A percentile compares a stretch with the other conserved stretches of the same genome.
These are phyloP conservation scores for Notoglanidium macrostoma DNA, from an alignment of 2,797 vertebrate species.

Conservation along the genomic window DNA sequence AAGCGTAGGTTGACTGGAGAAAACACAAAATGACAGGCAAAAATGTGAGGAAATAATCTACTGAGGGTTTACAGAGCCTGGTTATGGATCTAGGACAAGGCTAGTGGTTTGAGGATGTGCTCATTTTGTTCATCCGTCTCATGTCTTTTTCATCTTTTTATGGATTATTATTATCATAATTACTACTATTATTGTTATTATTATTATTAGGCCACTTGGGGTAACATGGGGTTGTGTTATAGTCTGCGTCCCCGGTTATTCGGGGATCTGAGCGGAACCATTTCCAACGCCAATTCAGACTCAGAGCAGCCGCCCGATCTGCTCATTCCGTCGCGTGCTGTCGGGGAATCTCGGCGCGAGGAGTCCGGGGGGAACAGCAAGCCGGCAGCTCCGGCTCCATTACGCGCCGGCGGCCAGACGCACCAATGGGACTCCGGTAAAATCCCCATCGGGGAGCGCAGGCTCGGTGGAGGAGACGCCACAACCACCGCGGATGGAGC, in stretches of 20 bases:
- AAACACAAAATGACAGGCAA: conserved; percentile 88
- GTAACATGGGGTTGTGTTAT: conserved; percentile 94
- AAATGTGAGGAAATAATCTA: conserved; percentile 79
- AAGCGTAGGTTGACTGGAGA: conserved; percentile 70
- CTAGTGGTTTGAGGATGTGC: conserved; percentile 68
- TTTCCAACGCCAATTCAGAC: conserved; percentile 81
- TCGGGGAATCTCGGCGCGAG: conserved; percentile 73
- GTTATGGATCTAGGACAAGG: conserved; percentile 62
- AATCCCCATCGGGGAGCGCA: conserved; percentile 71
- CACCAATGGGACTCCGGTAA: conserved; percentile 76
- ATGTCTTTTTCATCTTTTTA: conserved; percentile 51
- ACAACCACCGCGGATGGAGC: conserved; percentile 68
- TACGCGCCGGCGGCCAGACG: conserved; percentile 71
- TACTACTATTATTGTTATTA: neutral
- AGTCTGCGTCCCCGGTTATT: conserved; percentile 94
- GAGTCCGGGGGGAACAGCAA: conserved; percentile 74
- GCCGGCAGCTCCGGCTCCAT: conserved; percentile 71
- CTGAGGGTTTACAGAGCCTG: conserved; percentile 57
- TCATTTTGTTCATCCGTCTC: conserved; percentile 54
- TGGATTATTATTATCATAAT: conserved; percentile 54
- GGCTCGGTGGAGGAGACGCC: conserved; percentile 73
- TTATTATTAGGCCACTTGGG: conserved; percentile 62
- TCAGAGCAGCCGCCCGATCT: conserved; percentile 80
- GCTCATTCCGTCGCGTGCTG: conserved; percentile 65
- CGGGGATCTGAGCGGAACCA: conserved; percentile 83